Base-by-base conservation (phyloP, 2,113 vertebrate species). In the Girardinichthys multiradiatus region DNA sequence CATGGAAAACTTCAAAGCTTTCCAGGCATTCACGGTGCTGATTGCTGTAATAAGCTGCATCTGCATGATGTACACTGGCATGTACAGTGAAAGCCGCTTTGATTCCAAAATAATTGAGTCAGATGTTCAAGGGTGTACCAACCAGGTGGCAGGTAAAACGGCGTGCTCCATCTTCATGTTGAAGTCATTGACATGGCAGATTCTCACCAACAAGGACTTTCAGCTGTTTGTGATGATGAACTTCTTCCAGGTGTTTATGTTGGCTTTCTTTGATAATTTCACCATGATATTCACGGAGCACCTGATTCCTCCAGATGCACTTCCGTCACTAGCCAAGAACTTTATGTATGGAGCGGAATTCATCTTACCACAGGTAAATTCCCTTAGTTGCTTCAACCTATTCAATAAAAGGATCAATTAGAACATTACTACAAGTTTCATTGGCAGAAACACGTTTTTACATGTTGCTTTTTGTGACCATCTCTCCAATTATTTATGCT, bases 221-320 rank as follows among this genome's bases (percentile, higher is more conserved):
- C 59, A 93, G 3, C 62, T 95, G 68, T 98, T 99, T 76, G 95
- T 98, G 26, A 48, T 92, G 0, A 96, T 97, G 95, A 98, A 96
- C 93, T 98, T 97, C 85, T 96, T 95, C 83, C 96, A 97, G 91
- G 95, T 97, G 72, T 97, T 98, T 86, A 93, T 96, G 78, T 75
- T 96, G 54, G 93, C 95, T 5, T 95, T 97, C 89, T 95, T 95
- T 75, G 96, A 80, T 89, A 99, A 97, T 90, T 98, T 99, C 73
- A 95, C 96, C 88, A 94, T 98, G 86, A 97, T 98, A 81, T 97
- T 97, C 76, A 85, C 88, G 0, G 96, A 98, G 75, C 95, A 94
- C 74, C 95, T 99, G 70, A 96, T 98, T 84, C 96, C 96, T 8
- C 84, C 75, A 11, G 79, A 95, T 58, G 89, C 87, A 65, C 93